phyloP scores from a whole-genome alignment of 1,140 invertebrate species.

The Fopius arisanus region DNA sequence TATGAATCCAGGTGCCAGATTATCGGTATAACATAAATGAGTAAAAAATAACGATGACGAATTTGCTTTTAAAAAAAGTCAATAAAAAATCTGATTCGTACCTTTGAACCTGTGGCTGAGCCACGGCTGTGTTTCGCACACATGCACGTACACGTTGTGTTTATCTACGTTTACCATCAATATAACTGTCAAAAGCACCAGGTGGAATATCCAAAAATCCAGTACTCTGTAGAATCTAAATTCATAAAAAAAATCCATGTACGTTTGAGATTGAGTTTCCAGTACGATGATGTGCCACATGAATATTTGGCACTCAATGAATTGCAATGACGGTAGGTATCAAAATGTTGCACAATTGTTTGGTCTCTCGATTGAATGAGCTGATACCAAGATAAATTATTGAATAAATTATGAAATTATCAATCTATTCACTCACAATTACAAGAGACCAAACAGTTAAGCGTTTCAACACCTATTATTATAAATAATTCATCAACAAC shows the following conservation, averaged over 20 bases:
- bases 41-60: slow-evolving; percentile 63
- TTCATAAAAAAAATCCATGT: slow-evolving; percentile 48
- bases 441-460: slow-evolving; percentile 58
- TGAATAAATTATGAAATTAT: not conserved
- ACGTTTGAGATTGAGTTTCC: slow-evolving; percentile 64
- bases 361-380: slow-evolving; percentile 10
- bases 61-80: slow-evolving; percentile 44
- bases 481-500: slow-evolving; percentile 47
- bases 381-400: not conserved
- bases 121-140: slow-evolving; percentile 60
- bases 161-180: slow-evolving; percentile 60
- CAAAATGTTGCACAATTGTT: slow-evolving; percentile 55
- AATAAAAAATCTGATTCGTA: slow-evolving; percentile 57
- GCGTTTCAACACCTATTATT: slow-evolving; percentile 45
- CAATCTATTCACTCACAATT: not conserved
- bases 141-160: slow-evolving; percentile 43
- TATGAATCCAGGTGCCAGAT: slow-evolving; percentile 66
- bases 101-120: slow-evolving; percentile 58
- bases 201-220: slow-evolving; percentile 43
- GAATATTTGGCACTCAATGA: slow-evolving; percentile 39
- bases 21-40: slow-evolving; percentile 60
- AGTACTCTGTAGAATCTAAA: not conserved
- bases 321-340: slow-evolving; percentile 63
- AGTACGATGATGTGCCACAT: slow-evolving; percentile 47
- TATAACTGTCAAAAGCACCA: slow-evolving; percentile 62